phyloP scores from a whole-genome alignment of 2,888 invertebrate species.

The Heterodera filipjevi region DNA sequence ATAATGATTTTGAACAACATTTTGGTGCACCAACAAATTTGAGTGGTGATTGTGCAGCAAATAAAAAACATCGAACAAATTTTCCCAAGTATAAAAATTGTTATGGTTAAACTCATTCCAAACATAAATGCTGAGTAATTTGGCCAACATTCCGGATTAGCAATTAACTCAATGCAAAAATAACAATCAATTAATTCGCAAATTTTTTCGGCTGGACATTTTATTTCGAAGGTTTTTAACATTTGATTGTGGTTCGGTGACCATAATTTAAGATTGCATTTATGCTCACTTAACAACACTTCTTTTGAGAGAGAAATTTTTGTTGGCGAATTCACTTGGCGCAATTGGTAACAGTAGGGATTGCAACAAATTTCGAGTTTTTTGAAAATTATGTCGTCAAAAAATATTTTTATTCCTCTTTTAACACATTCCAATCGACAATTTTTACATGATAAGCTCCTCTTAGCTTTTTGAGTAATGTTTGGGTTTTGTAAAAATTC shows the following conservation, averaged over 20 bases:
- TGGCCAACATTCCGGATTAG: slow-evolving; percentile 16
- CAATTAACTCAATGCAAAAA: slow-evolving; percentile 4
- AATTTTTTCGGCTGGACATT: not conserved
- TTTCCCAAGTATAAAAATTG: not conserved
- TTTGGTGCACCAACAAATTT: no score
- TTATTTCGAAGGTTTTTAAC: not conserved
- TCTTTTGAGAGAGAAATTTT: not conserved
- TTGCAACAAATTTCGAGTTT: slow-evolving; percentile 6
- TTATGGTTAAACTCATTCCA: not conserved
- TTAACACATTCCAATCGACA: not conserved
- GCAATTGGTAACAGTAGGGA: not conserved
- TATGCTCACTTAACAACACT: not conserved
- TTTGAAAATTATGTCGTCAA: not conserved
- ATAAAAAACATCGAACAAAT: not conserved
- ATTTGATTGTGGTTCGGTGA: not conserved
- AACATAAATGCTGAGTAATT: slow-evolving; percentile 2
- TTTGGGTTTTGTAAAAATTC: not conserved
- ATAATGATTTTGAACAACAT: no score
- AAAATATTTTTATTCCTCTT: not conserved
- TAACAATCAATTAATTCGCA: slow-evolving; percentile 1
- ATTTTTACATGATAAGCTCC: not conserved
- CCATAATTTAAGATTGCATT: not conserved
- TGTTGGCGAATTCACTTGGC: not conserved
- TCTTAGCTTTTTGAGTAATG: not conserved
- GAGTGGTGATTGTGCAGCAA: no score